Conservation (phyloP, 2,888 invertebrate species). For the Coelopa pilipes region DNA sequence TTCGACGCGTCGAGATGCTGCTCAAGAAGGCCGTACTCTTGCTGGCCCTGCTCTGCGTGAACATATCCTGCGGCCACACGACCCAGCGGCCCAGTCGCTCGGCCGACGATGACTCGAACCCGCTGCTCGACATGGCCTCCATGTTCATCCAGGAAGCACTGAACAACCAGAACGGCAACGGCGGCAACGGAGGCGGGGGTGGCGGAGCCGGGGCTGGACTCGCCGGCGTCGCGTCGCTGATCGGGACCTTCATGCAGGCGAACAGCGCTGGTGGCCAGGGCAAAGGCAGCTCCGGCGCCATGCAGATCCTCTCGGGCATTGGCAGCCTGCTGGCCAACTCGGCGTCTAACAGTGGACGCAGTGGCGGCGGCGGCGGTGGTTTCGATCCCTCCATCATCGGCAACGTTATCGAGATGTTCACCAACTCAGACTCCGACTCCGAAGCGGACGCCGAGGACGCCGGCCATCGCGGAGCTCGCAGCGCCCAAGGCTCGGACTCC, state of each 20-base stretch:
- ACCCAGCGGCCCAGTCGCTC: constrained; percentile 61
- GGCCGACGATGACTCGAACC: constrained; percentile 71
- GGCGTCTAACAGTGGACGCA: constrained; percentile 57
- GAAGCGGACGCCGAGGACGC: constrained; percentile 42
- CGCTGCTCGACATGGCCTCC: constrained; percentile 76
- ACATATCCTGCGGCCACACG: constrained; percentile 56
- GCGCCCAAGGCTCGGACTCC: constrained; percentile 55
- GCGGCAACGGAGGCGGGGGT: constrained; percentile 63
- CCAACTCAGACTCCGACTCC: constrained; percentile 54
- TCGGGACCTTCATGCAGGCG: constrained; percentile 77
- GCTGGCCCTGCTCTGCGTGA: constrained; percentile 57
- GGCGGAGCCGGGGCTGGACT: constrained; percentile 67
- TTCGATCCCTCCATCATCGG: constrained; percentile 72
- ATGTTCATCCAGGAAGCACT: constrained; percentile 74
- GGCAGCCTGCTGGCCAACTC: constrained; percentile 61
- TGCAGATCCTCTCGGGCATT: constrained; percentile 65
- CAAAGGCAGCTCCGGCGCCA: constrained; percentile 55
- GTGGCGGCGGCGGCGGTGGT: constrained; percentile 68
- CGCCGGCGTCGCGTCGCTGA: constrained; percentile 73
- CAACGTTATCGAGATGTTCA: constrained; percentile 71
- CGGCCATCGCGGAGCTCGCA: constrained; percentile 38
- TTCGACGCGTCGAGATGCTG: constrained; percentile 48
- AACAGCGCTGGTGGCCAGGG: constrained; percentile 69
- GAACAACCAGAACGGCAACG: constrained; percentile 62
- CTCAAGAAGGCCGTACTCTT: constrained; percentile 55